Conservation (phyloP, 2,888 invertebrate genomes). For the Phytoseiulus persimilis region DNA sequence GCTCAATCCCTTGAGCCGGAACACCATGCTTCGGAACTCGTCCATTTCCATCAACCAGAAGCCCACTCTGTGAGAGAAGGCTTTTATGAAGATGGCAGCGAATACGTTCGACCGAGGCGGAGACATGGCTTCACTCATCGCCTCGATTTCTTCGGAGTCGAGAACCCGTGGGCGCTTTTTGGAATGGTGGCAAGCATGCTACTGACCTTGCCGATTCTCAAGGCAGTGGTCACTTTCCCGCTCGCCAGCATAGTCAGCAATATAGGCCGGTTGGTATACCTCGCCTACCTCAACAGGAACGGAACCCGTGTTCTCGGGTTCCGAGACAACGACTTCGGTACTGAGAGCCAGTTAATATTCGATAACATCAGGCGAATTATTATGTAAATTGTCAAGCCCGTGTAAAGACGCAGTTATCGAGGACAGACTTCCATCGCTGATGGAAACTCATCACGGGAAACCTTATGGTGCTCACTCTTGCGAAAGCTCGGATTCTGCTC, state of each 20-base stretch:
- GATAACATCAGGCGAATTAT: not conserved
- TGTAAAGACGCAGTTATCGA: too few relatives aligned
- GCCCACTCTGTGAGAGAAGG: not conserved
- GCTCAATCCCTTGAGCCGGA: not conserved
- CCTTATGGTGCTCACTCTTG: too few relatives aligned
- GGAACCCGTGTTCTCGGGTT: slow-evolving; percentile 5
- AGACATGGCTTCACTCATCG: slow-evolving; percentile 10
- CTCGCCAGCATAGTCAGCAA: not conserved
- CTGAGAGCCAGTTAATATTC: not conserved
- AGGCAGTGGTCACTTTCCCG: slow-evolving; percentile 13
- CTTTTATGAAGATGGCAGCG: not conserved
- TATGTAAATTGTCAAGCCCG: not conserved
- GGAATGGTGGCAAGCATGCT: not conserved
- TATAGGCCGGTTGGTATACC: not conserved
- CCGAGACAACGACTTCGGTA: not conserved
- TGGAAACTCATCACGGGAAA: too few relatives aligned
- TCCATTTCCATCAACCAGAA: not conserved
- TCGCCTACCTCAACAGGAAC: slow-evolving; percentile 17
- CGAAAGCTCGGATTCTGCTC: too few relatives aligned
- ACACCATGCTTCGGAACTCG: not conserved
- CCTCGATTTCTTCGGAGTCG: slow-evolving; percentile 12
- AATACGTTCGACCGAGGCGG: not conserved
- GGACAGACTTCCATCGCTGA: too few relatives aligned
- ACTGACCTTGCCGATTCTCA: slow-evolving; percentile 5
- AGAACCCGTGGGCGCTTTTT: slow-evolving; percentile 20